Base-by-base conservation (phyloP, 2,888 invertebrate species). In the Pseudoips prasinana region DNA sequence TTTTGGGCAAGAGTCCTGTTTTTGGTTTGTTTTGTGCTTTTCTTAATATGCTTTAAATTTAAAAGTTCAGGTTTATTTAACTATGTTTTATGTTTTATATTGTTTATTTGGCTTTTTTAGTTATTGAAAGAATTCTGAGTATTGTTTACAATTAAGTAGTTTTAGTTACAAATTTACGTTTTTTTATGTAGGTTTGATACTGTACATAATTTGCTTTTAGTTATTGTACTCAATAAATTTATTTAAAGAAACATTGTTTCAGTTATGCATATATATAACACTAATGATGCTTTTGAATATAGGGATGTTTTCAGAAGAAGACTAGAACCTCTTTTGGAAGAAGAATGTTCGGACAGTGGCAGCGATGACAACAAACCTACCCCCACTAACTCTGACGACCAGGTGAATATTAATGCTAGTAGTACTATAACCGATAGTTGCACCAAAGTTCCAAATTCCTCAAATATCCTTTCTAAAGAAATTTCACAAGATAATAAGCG, bases 301-400 rank as follows among this genome's bases (percentile, higher is more conserved):
- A 87, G 87, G 78, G 87, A 87, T 73, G 83, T 90, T 61, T 90
- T 89, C 72, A 92, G 93, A 73, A 90, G 94, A 78, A 91, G 95
- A 55, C 81, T 96, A 64, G 96, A 96, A 72, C 95, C 96, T 29
- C 90, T 96, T 3, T 91, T 94, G 49, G 95, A 96, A 79, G 96
- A 96, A 80, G 95, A 96, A 17, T 92, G 91, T 41, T 94, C 94
- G 9, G 93, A 93, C 63, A 92, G 92, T 54, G 83, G 67, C 37
- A 85, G 86, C 32, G 84, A 85, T 57, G 82, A 88, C 38, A 84
- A 87, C 56, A 89, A 88, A 37, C 75, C 82, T 1, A 84, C 88
- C 6, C 84, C 89, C 46, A 87, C 88, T 54, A 82, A 89, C 50
- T 83, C 86, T 28, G 87, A 87, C 7, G 85, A 87, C 73, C 89